Evolutionary conservation across 2,797 vertebrate species (phyloP), one percentile per base, ranked within the genome.

Genomic region (Spheniscus humboldti): DNA sequence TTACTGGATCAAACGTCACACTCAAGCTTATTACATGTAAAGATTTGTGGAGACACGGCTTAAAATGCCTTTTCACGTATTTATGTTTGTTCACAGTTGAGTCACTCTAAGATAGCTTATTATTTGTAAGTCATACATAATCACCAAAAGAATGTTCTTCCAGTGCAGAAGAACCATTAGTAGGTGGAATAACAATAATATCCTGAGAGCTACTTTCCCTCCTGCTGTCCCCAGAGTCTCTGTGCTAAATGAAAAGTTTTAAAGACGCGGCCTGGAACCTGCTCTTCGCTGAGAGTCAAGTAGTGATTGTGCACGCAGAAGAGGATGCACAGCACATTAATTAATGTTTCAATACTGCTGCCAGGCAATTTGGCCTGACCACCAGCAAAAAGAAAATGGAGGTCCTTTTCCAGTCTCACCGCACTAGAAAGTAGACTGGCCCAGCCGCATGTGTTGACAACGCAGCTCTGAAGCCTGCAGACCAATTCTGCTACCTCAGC

Each of bases 21-120:
- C 33, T 80, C 78, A 71, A 68, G 57, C 67, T 89, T 86, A 64
- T 75, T 91, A 50, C 19, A 75, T 37, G 63, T 64, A 72, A 75
- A 78, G 66, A 83, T 86, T 86, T 91, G 75, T 47, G 48, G 75
- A 91, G 68, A 85, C 53, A 24, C 1, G 5, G 53, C n/a, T 91
- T 78, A 95, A 95, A 94, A 91, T n/a, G 63, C 27, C 68, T 94
- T 93, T 78, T 83, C 64, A 68, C 78, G 24, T 80, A 93, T 80
- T 86, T 89, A 43, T 57, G 33, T 88, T 92, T 87, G 57, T 73
- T 95, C 63, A 76, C 8, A n/a, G 52, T n/a, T 83, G 60, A 87
- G 57, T 96, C 50, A 86, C 33, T 86, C 57, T 41, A 48, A 80
- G 79, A 92, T 64, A 82, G 62, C 35, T 83, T 88, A 55, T 52